Conservation (phyloP, 2,797 vertebrate species). For the Mus spretus region DNA sequence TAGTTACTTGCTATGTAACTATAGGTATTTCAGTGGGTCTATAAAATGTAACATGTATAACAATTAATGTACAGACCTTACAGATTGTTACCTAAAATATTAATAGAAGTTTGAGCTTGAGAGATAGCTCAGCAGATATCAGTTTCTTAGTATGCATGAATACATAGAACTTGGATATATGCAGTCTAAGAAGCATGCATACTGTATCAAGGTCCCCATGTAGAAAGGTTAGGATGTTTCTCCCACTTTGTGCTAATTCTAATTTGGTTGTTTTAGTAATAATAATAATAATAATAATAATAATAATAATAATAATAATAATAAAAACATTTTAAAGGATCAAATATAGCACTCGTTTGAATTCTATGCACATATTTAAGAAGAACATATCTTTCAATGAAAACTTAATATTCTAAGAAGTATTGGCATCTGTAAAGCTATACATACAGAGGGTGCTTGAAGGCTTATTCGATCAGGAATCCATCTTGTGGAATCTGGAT, state of each 20-base stretch:
- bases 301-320: not conserved
- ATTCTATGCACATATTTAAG: not conserved
- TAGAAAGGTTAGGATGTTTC: not conserved
- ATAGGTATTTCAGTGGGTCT: not conserved
- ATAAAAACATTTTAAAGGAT: not conserved
- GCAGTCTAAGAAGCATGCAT: not conserved
- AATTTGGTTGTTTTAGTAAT: not conserved
- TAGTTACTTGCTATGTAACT: not conserved
- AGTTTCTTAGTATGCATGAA: not conserved
- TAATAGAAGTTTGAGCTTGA: not conserved
- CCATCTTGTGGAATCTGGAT: constrained; percentile 80
- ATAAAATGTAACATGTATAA: not conserved
- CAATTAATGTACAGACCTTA: not conserved
- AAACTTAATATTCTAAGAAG: constrained; percentile 19
- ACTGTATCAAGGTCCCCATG: not conserved
- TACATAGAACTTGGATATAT: not conserved
- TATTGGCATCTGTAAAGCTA: not conserved
- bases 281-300: not conserved
- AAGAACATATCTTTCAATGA: not conserved
- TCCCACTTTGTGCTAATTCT: not conserved
- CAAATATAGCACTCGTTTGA: not conserved
- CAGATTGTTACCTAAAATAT: not conserved
- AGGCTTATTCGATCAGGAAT: constrained; percentile 79
- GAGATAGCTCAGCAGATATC: not conserved
- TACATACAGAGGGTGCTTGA: constrained; percentile 79